Percentiles rank a stretch among this genome's conserved stretches.
These are phyloP conservation scores for Drosophila murphyi DNA, from an alignment of 1,140 invertebrate genomes.

Conservation along the genomic window DNA sequence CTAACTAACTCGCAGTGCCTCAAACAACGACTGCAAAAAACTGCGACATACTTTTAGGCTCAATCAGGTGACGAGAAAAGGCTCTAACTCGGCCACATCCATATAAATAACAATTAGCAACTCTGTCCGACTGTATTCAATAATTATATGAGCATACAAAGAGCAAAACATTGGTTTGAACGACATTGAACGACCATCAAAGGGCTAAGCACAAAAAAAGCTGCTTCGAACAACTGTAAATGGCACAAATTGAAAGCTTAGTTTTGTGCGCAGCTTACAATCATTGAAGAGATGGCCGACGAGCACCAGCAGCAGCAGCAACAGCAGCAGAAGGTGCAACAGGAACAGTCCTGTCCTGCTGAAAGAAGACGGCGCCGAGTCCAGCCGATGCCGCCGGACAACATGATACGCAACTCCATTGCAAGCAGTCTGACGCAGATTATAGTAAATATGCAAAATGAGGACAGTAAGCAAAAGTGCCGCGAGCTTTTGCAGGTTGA, in stretches of 20 bases:
- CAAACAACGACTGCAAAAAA: too few relatives aligned
- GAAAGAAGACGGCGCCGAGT: constrained; percentile 4
- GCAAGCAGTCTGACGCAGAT: constrained; percentile 60
- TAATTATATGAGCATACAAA: neutral
- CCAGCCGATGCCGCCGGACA: constrained; percentile 51
- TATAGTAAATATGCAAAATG: constrained; percentile 58
- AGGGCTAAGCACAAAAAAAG: constrained; percentile 1
- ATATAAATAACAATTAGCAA: too few relatives aligned
- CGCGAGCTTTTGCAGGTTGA: constrained; percentile 52
- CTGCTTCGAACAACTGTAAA: constrained; percentile 8
- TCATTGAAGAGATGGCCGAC: constrained; percentile 23
- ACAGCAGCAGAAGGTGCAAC: neutral
- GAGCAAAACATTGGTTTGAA: neutral
- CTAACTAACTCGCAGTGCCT: too few relatives aligned
- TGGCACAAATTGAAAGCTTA: neutral
- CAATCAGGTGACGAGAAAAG: too few relatives aligned
- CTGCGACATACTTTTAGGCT: too few relatives aligned
- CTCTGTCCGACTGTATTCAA: too few relatives aligned
- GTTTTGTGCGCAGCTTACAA: neutral
- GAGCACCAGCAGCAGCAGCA: constrained; percentile 9
- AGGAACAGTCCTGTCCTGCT: neutral
- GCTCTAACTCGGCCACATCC: too few relatives aligned
- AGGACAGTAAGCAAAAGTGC: constrained; percentile 36
- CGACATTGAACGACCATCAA: neutral
- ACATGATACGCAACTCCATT: constrained; percentile 59